phyloP scores from a whole-genome alignment of 2,888 invertebrate species.

The Nycteola revayana region DNA sequence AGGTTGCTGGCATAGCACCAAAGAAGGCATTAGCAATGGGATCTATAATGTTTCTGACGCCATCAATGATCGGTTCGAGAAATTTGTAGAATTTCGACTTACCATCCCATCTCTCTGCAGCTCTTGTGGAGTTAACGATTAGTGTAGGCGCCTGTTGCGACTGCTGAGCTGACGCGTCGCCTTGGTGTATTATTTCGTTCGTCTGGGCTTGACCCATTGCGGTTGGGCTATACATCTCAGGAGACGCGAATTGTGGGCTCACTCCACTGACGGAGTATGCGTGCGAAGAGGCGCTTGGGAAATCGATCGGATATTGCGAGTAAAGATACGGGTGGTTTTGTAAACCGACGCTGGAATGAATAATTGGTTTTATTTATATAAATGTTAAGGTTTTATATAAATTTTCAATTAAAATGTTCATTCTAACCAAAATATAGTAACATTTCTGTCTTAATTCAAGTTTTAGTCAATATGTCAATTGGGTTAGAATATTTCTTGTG shows the following conservation, averaged over 20 bases:
- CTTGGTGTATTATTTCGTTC: constrained; percentile 69
- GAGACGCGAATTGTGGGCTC: constrained; percentile 73
- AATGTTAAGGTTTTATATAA: too few species aligned
- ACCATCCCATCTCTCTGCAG: constrained; percentile 78
- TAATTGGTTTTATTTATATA: constrained; percentile 34
- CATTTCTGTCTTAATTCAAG: too few species aligned
- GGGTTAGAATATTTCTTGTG: too few species aligned
- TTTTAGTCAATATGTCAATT: too few species aligned
- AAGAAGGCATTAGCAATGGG: constrained; percentile 70
- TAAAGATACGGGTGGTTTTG: constrained; percentile 78
- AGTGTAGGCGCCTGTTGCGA: constrained; percentile 74
- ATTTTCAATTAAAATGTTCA: too few species aligned
- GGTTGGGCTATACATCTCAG: constrained; percentile 73
- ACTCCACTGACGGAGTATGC: constrained; percentile 78
- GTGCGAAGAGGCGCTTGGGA: constrained; percentile 78
- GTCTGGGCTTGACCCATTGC: constrained; percentile 64
- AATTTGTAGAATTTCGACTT: constrained; percentile 74
- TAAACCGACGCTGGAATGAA: constrained; percentile 77
- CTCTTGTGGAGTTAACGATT: constrained; percentile 67
- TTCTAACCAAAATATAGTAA: too few species aligned
- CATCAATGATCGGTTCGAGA: constrained; percentile 68
- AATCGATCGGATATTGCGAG: constrained; percentile 80
- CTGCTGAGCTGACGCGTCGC: constrained; percentile 76
- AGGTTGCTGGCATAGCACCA: constrained; percentile 66
- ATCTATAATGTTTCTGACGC: constrained; percentile 59